Base-by-base conservation (phyloP, 2,113 vertebrate genomes). In the Varanus salvator region DNA sequence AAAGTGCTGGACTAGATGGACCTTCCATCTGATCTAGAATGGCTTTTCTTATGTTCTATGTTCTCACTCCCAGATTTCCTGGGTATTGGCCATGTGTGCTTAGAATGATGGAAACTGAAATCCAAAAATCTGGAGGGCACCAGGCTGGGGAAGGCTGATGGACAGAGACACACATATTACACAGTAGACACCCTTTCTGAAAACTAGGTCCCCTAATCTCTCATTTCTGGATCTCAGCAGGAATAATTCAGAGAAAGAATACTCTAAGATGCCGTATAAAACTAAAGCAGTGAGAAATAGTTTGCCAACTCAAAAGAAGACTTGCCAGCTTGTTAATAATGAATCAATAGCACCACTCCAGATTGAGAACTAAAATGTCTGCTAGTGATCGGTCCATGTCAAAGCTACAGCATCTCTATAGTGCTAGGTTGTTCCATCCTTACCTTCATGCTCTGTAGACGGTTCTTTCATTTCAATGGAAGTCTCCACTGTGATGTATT, bases 401-500 rank as follows among this genome's bases (percentile, higher is more conserved):
- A 80, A 72, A 74, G 38, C 54, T 75, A 25, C 82, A 38, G 6
- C 69, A 50, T 50, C 64, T 31, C 54, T 44, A 66, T 64, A 38
- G 57, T 68, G 19, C 52, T 81, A 17, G 11, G 44, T 83, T 87
- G 71, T 69, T 83, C 71, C 48, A 9, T 23, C 69, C 3, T 19
- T 87, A 84, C 81, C 9, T 94, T 85, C 64, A 82, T 90, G 7
- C 48, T 12, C 3, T 92, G 48, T 75, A 34, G 31, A 92, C 88
- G 8, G 71, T 90, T 91, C 91, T 92, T 89, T 77, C 69, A 60
- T 88, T 83, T 27, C 1, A 91, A 9, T 87, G 19, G 9, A 52
- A 92, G 14, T 76, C 54, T 84, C 84, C 90, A 92, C 88, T 76
- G 60, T 90, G 85, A 89, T 87, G 89, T 90, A 80, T 29, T 93